Conservation (phyloP, 1,140 invertebrate species). For the Zaprionus lachaisei region DNA sequence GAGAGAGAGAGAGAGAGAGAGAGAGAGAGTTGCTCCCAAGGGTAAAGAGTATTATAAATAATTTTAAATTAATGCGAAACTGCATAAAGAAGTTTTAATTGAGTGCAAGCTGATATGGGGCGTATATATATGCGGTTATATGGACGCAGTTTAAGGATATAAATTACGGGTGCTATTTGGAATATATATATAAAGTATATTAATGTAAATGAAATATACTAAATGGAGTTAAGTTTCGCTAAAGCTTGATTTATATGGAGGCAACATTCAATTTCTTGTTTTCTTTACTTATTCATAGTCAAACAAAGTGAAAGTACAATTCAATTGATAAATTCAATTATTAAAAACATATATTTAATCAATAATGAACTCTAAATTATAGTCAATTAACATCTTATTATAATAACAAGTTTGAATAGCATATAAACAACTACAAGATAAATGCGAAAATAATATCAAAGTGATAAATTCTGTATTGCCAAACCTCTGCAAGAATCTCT, state of each 20-base stretch:
- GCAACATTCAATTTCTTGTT: too few relatives aligned
- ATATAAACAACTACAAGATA: neutral
- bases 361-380: too few relatives aligned
- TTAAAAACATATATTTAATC: neutral
- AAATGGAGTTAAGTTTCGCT: too few relatives aligned
- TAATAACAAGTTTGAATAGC: neutral
- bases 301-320: neutral
- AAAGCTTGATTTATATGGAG: too few relatives aligned
- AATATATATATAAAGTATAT: too few relatives aligned
- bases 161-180: neutral
- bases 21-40: too few relatives aligned
- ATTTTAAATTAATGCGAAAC: constrained; percentile 5
- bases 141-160: neutral
- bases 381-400: neutral
- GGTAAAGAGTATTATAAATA: neutral
- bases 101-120: neutral
- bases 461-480: too few relatives aligned
- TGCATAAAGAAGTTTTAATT: neutral
- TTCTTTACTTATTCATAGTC: too few relatives aligned
- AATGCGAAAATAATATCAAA: too few relatives aligned
- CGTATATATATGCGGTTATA: neutral
- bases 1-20: neutral
- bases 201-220: too few relatives aligned
- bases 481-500: too few relatives aligned
- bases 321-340: neutral